Conservation (phyloP, 2,888 invertebrate genomes). For the Scaptomyza polygonia region DNA sequence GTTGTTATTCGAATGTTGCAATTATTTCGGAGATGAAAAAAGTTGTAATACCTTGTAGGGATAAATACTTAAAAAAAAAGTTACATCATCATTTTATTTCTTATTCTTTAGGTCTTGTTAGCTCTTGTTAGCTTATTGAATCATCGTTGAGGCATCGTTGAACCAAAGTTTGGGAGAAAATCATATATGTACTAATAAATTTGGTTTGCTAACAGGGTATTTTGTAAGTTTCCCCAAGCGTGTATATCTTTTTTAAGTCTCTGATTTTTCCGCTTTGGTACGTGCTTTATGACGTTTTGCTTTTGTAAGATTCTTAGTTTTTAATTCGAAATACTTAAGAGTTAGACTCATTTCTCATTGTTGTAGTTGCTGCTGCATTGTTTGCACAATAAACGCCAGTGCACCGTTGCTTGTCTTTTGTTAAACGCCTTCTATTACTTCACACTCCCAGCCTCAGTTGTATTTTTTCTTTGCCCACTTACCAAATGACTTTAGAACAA, state of each 20-base stretch:
- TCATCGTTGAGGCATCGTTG: too few relatives aligned
- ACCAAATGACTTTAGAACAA: conserved; percentile 70
- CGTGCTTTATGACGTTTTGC: conserved; percentile 1
- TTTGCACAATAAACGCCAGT: conserved; percentile 26
- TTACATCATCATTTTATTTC: too few relatives aligned
- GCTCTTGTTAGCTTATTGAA: too few relatives aligned
- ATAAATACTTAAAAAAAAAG: too few relatives aligned
- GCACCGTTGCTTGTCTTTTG: conserved; percentile 12
- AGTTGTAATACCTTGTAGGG: too few relatives aligned
- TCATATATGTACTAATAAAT: too few relatives aligned
- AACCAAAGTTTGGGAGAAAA: too few relatives aligned
- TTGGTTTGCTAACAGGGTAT: too few relatives aligned
- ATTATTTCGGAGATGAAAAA: background rate
- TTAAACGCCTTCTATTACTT: conserved; percentile 14
- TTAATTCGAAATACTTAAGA: conserved; percentile 20
- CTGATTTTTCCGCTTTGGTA: conserved; percentile 18
- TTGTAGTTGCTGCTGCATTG: conserved; percentile 35
- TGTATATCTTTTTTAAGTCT: background rate
- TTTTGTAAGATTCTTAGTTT: conserved; percentile 4
- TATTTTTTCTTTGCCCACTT: conserved; percentile 8
- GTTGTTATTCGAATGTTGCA: background rate
- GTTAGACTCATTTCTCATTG: conserved; percentile 26
- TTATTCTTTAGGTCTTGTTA: too few relatives aligned
- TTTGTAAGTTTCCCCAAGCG: background rate
- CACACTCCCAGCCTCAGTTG: background rate